Base-by-base conservation (phyloP, 2,888 invertebrate species). In the Pristionchus japonicus region DNA sequence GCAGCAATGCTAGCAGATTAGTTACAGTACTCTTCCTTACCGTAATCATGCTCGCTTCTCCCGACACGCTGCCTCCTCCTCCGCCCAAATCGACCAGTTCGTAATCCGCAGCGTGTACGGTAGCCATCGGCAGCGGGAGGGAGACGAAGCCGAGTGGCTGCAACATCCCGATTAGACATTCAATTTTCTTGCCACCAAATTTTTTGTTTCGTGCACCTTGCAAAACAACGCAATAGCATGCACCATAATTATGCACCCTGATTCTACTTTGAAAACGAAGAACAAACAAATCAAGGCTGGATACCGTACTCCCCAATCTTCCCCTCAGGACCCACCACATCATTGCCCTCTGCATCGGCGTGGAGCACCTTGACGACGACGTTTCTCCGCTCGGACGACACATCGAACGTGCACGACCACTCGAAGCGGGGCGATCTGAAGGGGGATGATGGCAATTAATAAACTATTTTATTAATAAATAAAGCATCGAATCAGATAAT, bases 341-440 rank as follows among this genome's bases (percentile, higher is more conserved):
- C 82, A 47, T 91, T 89, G 34, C 89, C 90, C 3, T 87, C 83
- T 1, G 31, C 49, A 17, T 87, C 88, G 15, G 87, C 88, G 74
- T 92, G 91, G 31, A 90, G 80, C 47, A 92, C 88, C 85, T 91
- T 91, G 23, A 92, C 86, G 13, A 92, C 87, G 23, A 92, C 64
- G 83, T 91, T 92, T 15, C 90, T 87, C 17, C 92, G 85, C 74
- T 92, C 92, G 6, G 89, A 87, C 40, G 90, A 90, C 43, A 92
- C 89, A 3, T 89, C 88, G 57, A 92, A 92, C 34, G 89, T 89
- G 20, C 90, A 91, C n/a, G 89, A 88, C 90, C 91, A 92, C 27
- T 92, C 89, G 87, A 87, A 87, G 31, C 40, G 77, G 34, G 87
- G 87, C 49, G 52, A 77, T 31, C 87, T 87, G 82, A 1, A 17